Percentiles rank a stretch among this genome's conserved stretches.
These are phyloP conservation scores for Caenorhabditis remanei DNA, from an alignment of 1,140 invertebrate genomes.

Conservation along the genomic window DNA sequence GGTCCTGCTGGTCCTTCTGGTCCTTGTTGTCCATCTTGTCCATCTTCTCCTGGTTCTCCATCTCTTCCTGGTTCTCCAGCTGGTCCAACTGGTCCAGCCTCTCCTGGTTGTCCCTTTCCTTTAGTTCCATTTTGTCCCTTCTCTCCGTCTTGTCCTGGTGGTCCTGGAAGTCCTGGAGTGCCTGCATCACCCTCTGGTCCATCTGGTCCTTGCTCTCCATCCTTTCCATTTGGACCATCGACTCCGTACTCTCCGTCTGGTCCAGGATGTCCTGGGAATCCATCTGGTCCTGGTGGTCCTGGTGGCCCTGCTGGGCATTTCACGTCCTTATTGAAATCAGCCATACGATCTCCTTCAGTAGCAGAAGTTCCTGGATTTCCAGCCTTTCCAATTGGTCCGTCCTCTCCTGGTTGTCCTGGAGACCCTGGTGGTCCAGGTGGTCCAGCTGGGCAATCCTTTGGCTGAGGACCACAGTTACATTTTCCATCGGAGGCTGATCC, in stretches of 20 bases:
- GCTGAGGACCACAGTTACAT: slow-evolving; percentile 58
- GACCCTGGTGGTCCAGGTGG: slow-evolving; percentile 69
- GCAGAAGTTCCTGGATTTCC: slow-evolving; percentile 63
- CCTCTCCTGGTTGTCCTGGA: slow-evolving; percentile 71
- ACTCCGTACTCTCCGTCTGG: slow-evolving; percentile 32
- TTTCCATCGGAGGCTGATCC: slow-evolving; percentile 24
- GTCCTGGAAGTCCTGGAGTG: slow-evolving; percentile 48
- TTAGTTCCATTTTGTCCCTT: slow-evolving; percentile 49
- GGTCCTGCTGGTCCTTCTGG: slow-evolving; percentile 30
- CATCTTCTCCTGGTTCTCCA: slow-evolving; percentile 50
- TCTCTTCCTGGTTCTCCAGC: slow-evolving; percentile 44
- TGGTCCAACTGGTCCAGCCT: slow-evolving; percentile 7
- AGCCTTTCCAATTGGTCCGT: slow-evolving; percentile 69
- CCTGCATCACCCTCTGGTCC: slow-evolving; percentile 45
- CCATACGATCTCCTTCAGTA: slow-evolving; percentile 44
- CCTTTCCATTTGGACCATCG: slow-evolving; percentile 52
- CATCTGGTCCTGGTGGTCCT: slow-evolving; percentile 49
- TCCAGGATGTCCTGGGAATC: slow-evolving; percentile 54
- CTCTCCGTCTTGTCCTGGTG: slow-evolving; percentile 30
- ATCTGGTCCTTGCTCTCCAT: slow-evolving; percentile 42
- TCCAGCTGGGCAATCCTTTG: slow-evolving; percentile 67
- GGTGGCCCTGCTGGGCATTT: slow-evolving; percentile 40
- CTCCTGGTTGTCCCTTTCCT: slow-evolving; percentile 39
- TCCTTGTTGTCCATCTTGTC: slow-evolving; percentile 54
- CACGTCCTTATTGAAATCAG: slow-evolving; percentile 45